Percentiles rank a stretch among this genome's conserved stretches.
phyloP scores from a whole-genome alignment of 2,797 vertebrate genomes.

The Mormyrus proboscirostris region DNA sequence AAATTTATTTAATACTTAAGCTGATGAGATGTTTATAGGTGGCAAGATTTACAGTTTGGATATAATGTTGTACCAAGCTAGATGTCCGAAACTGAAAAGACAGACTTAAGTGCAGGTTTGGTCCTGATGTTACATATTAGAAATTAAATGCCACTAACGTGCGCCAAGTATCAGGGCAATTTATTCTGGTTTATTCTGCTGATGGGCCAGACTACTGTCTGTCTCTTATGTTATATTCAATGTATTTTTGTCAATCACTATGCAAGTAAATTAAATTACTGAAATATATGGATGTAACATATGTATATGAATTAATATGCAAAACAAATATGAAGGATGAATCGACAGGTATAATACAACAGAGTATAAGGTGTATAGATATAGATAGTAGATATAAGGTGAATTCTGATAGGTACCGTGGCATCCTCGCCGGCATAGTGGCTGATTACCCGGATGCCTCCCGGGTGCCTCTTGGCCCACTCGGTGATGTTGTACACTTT shows the following conservation, averaged over 20 bases:
- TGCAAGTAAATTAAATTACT: neutral
- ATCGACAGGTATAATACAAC: neutral
- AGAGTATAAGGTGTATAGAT: neutral
- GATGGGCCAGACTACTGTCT: neutral
- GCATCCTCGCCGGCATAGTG: slow-evolving; percentile 84
- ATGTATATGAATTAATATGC: neutral
- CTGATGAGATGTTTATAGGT: neutral
- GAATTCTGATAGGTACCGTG: slow-evolving; percentile 61
- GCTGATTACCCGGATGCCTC: slow-evolving; percentile 68
- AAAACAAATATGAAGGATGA: neutral
- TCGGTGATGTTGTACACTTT: slow-evolving; percentile 79
- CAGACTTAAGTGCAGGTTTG: neutral
- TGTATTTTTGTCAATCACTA: neutral
- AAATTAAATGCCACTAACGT: neutral
- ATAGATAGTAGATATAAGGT: neutral
- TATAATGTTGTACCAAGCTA: neutral
- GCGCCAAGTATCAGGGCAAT: neutral
- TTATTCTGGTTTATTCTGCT: neutral
- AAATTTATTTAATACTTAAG: neutral
- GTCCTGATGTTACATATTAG: neutral
- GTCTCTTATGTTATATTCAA: neutral
- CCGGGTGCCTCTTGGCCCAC: slow-evolving; percentile 70
- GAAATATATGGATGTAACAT: neutral
- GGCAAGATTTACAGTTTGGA: neutral
- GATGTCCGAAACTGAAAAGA: neutral